Evolutionary conservation across 92 coral and sea anemone genomes (phyloP).

Genomic region (Zoanthus gigantus): DNA sequence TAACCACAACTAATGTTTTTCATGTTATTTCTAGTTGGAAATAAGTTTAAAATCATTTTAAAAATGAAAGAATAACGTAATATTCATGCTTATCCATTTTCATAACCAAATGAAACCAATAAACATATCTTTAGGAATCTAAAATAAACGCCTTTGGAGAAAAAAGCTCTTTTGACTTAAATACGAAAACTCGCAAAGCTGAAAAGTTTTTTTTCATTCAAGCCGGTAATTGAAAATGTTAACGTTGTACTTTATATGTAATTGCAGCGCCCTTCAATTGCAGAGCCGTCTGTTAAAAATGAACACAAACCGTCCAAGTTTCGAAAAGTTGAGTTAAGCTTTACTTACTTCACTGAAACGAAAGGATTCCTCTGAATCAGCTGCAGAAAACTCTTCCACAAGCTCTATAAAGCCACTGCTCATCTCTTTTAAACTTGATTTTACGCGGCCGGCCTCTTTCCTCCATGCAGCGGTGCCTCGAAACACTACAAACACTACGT

Average conservation of each 20-base stretch:
- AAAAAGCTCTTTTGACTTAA: not conserved
- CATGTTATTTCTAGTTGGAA: not conserved
- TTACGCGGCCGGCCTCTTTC: not conserved
- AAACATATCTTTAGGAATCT: slow-evolving; percentile 40
- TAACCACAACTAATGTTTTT: not conserved
- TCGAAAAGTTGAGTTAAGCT: not conserved
- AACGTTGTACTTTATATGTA: not conserved
- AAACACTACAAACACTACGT: not conserved
- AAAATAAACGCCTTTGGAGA: not conserved
- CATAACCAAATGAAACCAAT: not conserved
- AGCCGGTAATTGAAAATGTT: not conserved
- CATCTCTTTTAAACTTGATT: slow-evolving; percentile 45
- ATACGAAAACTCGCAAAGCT: not conserved
- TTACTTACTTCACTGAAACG: slow-evolving; percentile 38
- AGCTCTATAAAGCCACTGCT: slow-evolving; percentile 48
- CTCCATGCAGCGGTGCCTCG: slow-evolving; percentile 32
- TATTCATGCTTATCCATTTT: no score
- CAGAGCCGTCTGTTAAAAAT: not conserved
- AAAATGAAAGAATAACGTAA: not conserved
- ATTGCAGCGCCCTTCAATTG: not conserved
- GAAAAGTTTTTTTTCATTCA: not conserved
- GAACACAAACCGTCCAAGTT: not conserved
- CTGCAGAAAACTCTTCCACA: slow-evolving; percentile 56
- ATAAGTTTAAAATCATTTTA: not conserved
- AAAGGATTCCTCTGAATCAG: slow-evolving; percentile 20